A percentile compares a stretch with the other conserved stretches of the same genome.
phyloP scores from a whole-genome alignment of 2,797 vertebrate species.

The Pipistrellus kuhlii region DNA sequence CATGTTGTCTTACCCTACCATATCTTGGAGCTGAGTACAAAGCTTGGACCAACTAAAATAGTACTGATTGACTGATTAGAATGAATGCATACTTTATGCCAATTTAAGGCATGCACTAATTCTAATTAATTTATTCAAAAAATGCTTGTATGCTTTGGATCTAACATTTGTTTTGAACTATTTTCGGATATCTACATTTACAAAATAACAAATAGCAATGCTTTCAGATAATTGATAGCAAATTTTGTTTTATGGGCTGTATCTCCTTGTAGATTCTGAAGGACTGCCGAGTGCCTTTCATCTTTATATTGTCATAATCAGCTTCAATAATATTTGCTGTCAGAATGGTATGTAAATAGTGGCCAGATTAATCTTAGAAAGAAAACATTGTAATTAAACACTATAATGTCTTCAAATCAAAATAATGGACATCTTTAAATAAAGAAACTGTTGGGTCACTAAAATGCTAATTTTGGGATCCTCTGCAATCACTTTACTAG shows the following conservation, averaged over 20 bases:
- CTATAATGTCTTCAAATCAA: conserved; percentile 39
- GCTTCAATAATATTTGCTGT: conserved; percentile 2
- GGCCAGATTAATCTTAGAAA: conserved; percentile 10
- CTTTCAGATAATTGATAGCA: conserved; percentile 35
- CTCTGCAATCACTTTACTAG: conserved; percentile 11
- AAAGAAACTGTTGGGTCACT: neutral
- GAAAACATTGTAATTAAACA: conserved; percentile 48
- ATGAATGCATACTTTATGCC: neutral
- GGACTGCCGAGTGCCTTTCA: neutral
- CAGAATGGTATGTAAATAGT: neutral
- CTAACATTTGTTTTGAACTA: conserved; percentile 29
- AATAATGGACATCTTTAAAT: conserved; percentile 27
- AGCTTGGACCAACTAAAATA: neutral
- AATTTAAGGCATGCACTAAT: conserved; percentile 11
- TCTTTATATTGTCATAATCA: conserved; percentile 30
- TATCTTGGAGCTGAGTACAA: neutral
- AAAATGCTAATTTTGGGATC: conserved; percentile 35
- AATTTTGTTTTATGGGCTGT: neutral
- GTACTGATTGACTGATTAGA: neutral
- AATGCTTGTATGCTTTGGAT: neutral
- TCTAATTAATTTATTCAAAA: conserved; percentile 32
- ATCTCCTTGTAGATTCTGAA: neutral
- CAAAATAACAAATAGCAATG: neutral
- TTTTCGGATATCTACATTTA: neutral
- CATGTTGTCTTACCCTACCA: neutral